A percentile compares a stretch with the other conserved stretches of the same genome.
phyloP scores from a whole-genome alignment of 2,888 invertebrate genomes.

The Zaprionus lineosus region DNA sequence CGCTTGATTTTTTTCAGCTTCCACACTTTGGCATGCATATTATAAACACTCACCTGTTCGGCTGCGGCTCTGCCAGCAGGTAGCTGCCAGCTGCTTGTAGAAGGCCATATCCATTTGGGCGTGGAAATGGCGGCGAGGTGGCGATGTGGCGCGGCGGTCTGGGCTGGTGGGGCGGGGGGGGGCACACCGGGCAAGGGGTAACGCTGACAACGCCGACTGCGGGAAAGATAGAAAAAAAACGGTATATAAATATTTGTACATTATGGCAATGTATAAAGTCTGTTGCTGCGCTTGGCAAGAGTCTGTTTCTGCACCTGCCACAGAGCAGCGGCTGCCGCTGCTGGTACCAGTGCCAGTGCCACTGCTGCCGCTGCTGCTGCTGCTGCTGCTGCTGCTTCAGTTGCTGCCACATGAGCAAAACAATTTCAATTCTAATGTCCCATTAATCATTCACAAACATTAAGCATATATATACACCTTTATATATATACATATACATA shows the following conservation, averaged over 20 bases:
- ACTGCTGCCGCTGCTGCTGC: conserved; percentile 14
- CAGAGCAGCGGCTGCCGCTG: too few relatives aligned
- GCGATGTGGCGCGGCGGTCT: too few relatives aligned
- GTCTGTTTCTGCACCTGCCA: conserved; percentile 19
- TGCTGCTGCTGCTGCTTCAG: conserved; percentile 10
- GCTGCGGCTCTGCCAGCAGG: conserved; percentile 42
- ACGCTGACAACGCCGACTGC: too few relatives aligned
- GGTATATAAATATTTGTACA: conserved; percentile 73
- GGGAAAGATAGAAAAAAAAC: conserved; percentile 29
- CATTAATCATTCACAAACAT: conserved; percentile 77
- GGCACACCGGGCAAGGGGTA: too few relatives aligned
- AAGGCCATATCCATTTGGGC: conserved; percentile 49
- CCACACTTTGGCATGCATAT: conserved; percentile 68
- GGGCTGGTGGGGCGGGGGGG: too few relatives aligned
- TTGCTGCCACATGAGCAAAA: conserved; percentile 53
- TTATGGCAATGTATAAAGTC: conserved; percentile 56
- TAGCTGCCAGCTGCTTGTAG: conserved; percentile 42
- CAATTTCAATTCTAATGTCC: conserved; percentile 76
- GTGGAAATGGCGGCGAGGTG: background rate
- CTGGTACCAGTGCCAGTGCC: conserved; percentile 7
- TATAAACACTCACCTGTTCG: conserved; percentile 76
- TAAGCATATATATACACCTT: conserved; percentile 51
- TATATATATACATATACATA: background rate
- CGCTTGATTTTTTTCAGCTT: conserved; percentile 46
- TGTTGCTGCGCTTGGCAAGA: conserved; percentile 45